Conservation (phyloP, 1,140 invertebrate genomes). For the Chelonus insularis region DNA sequence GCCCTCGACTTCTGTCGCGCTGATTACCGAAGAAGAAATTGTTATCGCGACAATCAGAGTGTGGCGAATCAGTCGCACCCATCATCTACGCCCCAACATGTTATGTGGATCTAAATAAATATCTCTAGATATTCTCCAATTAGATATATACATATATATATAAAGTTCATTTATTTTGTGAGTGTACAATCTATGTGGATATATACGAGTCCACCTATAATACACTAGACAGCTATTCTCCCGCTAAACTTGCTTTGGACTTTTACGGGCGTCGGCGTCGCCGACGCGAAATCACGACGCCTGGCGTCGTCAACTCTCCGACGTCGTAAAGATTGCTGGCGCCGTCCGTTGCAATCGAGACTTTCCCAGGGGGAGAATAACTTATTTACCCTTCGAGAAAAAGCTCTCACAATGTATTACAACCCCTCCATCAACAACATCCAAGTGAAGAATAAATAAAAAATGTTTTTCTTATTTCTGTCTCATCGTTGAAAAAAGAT, state of each 20-base stretch:
- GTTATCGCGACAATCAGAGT: conserved; percentile 32
- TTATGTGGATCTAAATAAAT: not conserved
- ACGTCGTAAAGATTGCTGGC: conserved; percentile 29
- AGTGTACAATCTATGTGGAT: not conserved
- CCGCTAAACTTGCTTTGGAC: conserved; percentile 13
- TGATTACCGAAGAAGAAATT: conserved; percentile 23
- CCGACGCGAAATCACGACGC: conserved; percentile 18
- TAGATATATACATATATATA: not conserved
- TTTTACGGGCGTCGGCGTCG: conserved; percentile 22
- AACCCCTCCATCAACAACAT: not conserved
- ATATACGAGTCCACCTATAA: not conserved
- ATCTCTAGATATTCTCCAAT: not conserved
- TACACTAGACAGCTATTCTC: not conserved
- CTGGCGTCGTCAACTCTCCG: conserved; percentile 20
- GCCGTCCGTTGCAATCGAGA: conserved; percentile 23
- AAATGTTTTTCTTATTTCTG: not conserved
- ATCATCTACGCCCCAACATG: conserved; percentile 7
- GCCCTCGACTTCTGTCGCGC: not conserved
- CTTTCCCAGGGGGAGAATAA: conserved; percentile 7
- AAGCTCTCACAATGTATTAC: conserved; percentile 1
- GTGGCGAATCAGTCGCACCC: conserved; percentile 28
- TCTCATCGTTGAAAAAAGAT: too few relatives aligned
- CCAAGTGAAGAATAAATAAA: not conserved
- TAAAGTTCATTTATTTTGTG: not conserved
- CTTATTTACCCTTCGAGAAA: conserved; percentile 6